These are phyloP conservation scores for Scaptomyza montana DNA, from an alignment of 1,140 invertebrate genomes.

Conservation along the genomic window DNA sequence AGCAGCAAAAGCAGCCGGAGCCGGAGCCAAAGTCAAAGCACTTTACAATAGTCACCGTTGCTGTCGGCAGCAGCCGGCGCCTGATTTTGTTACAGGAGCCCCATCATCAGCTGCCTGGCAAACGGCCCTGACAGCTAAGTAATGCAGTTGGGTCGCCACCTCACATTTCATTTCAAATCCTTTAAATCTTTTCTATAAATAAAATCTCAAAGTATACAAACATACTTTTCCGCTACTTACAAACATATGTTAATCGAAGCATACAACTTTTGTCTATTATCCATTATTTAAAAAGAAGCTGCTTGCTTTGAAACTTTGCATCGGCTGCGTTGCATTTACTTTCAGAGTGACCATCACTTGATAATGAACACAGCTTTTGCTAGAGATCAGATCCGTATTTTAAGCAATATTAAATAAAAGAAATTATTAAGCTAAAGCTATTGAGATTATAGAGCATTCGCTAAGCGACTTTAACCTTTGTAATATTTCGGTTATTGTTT, in stretches of 20 bases:
- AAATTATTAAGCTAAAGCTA: too few relatives aligned
- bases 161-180: neutral
- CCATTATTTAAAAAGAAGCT: neutral
- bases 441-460: conserved; percentile 14
- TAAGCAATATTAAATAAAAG: too few relatives aligned
- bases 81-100: conserved; percentile 38
- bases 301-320: conserved; percentile 2
- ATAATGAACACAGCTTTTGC: neutral
- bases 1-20: conserved; percentile 21
- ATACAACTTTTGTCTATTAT: neutral
- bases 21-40: conserved; percentile 68
- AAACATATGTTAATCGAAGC: neutral
- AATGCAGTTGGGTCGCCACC: conserved; percentile 6
- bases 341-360: neutral
- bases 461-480: neutral
- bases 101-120: conserved; percentile 3
- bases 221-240: neutral
- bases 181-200: neutral
- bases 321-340: neutral
- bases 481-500: conserved; percentile 7
- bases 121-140: conserved; percentile 6
- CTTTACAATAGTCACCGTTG: conserved; percentile 61
- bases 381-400: neutral
- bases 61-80: conserved; percentile 19
- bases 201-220: neutral